These are phyloP conservation scores for Deladenus siricidicola DNA, from an alignment of 2,888 invertebrate genomes.

Conservation along the genomic window DNA sequence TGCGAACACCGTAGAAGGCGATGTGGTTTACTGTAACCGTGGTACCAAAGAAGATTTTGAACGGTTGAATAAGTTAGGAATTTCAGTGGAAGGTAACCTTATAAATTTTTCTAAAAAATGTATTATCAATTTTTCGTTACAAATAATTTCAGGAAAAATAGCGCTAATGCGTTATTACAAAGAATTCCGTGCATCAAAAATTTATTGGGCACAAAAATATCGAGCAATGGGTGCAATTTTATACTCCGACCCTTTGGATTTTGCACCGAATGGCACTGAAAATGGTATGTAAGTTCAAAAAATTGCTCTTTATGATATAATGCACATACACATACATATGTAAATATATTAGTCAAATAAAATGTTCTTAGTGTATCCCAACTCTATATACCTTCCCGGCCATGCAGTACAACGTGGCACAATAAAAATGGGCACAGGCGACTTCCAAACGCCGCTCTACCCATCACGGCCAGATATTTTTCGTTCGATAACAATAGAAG, in stretches of 20 bases:
- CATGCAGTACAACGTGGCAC: conserved; percentile 57
- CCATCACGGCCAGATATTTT: conserved; percentile 56
- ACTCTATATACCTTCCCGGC: conserved; percentile 57
- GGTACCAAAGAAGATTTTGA: conserved; percentile 41
- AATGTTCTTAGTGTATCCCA: conserved; percentile 56
- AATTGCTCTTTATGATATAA: too few species aligned
- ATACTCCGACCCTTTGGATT: conserved; percentile 48
- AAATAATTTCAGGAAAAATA: conserved; percentile 51
- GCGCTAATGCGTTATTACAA: conserved; percentile 58
- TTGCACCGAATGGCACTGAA: conserved; percentile 41
- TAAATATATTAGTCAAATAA: too few species aligned
- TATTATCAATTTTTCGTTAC: background rate
- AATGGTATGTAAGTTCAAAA: conserved; percentile 26
- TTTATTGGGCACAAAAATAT: conserved; percentile 39
- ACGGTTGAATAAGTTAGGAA: conserved; percentile 28
- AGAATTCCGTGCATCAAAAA: conserved; percentile 56
- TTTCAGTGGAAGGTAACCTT: conserved; percentile 6
- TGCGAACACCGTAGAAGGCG: conserved; percentile 34
- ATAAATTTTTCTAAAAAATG: background rate
- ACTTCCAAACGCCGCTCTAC: conserved; percentile 58
- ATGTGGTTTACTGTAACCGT: conserved; percentile 40
- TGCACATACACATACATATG: too few species aligned
- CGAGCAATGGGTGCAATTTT: conserved; percentile 53
- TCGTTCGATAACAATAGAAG: conserved; percentile 33
- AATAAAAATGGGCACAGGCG: conserved; percentile 53